These are phyloP conservation scores for Pipa parva DNA, from an alignment of 2,113 vertebrate species.

Conservation along the genomic window DNA sequence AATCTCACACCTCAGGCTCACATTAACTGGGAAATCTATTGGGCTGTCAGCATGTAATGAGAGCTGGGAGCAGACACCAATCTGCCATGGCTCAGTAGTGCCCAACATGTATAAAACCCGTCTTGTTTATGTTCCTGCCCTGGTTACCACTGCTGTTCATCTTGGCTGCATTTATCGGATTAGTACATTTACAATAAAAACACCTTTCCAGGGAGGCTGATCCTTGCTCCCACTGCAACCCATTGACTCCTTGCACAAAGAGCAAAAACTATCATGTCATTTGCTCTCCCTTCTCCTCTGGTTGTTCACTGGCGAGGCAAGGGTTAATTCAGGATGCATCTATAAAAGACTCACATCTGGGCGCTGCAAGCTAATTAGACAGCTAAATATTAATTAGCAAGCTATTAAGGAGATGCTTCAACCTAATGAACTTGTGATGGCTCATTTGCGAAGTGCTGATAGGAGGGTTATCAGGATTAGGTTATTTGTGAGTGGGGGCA, in stretches of 20 bases:
- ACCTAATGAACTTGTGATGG: constrained; percentile 38
- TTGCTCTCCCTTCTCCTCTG: too few relatives aligned
- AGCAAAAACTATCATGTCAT: too few relatives aligned
- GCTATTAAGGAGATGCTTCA: constrained; percentile 38
- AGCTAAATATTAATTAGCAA: constrained; percentile 41
- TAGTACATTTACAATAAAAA: too few relatives aligned
- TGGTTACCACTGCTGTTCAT: too few relatives aligned
- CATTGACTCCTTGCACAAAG: too few relatives aligned
- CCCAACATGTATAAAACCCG: constrained; percentile 9
- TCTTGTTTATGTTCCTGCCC: too few relatives aligned
- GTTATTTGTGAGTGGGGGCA: background rate
- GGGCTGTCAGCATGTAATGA: constrained; percentile 27
- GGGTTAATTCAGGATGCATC: constrained; percentile 9
- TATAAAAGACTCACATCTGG: constrained; percentile 28
- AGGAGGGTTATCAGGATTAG: constrained; percentile 15
- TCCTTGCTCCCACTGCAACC: too few relatives aligned
- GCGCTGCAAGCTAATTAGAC: constrained; percentile 38
- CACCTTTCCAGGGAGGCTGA: too few relatives aligned
- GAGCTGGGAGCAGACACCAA: constrained; percentile 12
- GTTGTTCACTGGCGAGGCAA: too few relatives aligned
- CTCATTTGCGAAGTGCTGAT: constrained; percentile 32
- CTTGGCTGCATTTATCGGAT: too few relatives aligned
- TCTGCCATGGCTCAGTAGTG: constrained; percentile 11
- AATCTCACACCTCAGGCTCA: constrained; percentile 17
- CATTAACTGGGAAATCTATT: constrained; percentile 28